Evolutionary conservation across 2,113 vertebrate species (phyloP), one percentile per base, ranked within the genome.

Genomic region (Oryzias curvinotus): DNA sequence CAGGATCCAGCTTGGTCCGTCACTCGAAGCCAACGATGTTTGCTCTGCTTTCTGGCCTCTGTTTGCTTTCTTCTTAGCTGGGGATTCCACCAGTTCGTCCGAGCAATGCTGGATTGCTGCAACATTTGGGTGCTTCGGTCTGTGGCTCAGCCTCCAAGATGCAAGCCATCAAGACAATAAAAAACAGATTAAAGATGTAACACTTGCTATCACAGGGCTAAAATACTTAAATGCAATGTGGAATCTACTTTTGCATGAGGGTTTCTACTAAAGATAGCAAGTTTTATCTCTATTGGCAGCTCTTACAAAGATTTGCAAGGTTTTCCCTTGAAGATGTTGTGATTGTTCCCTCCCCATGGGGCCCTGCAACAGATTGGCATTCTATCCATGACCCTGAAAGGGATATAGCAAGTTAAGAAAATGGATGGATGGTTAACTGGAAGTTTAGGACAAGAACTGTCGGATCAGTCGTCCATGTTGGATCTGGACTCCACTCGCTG

Each of bases 31-130:
- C 78, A 62, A 72, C 81, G 79, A 54, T 87, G 79, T 90, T 89
- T 89, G 77, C 74, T 81, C 78, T 83, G 72, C 83, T 83, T 82
- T 85, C 77, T 77, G 71, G 78, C 53, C 73, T 80, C 73, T 89
- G 87, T 88, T 90, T 90, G 87, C 71, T 85, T 84, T 87, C 70
- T 68, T 77, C 83, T 85, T 80, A 81, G 86, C 60, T 85, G 81
- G 73, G 80, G 77, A 67, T 45, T 69, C 72, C 72, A 74, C 65
- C 64, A 62, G 76, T 80, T 44, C 60, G 72, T 65, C 67, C 41
- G 36, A 21, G 78, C 67, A 62, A 68, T 71, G 63, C 74, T 81
- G 71, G 62, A 81, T 69, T 70, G 68, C 72, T 47, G 59, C 62
- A 74, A 74, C 58, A 65, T 71, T 73, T 26, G 65, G 81, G 83